phyloP scores from a whole-genome alignment of 1,140 invertebrate species.

The Drosophila subpulchrella region DNA sequence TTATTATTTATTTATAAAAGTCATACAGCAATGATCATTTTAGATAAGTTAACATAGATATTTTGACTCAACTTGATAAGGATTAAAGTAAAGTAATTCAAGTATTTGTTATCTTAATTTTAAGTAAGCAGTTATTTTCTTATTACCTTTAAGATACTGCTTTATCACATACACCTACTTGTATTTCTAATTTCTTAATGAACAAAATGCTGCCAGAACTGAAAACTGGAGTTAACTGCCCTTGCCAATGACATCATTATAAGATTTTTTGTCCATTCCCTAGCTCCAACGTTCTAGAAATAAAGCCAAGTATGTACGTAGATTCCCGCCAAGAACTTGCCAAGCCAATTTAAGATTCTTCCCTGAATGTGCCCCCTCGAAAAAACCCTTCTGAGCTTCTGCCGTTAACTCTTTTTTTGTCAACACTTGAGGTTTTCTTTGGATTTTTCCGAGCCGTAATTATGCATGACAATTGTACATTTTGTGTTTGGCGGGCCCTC shows the following conservation, averaged over 20 bases:
- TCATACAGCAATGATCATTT: too few species aligned
- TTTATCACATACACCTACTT: too few species aligned
- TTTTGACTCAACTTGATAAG: too few species aligned
- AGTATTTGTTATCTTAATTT: too few species aligned
- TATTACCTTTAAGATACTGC: too few species aligned
- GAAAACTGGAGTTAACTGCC: conserved; percentile 30
- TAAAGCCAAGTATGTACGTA: neutral
- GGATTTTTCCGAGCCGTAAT: conserved; percentile 67
- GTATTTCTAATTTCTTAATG: neutral
- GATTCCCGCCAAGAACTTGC: conserved; percentile 22
- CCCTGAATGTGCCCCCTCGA: neutral
- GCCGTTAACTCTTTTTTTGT: conserved; percentile 52
- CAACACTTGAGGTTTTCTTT: conserved; percentile 51
- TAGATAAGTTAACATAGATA: too few species aligned
- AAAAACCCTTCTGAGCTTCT: conserved; percentile 16
- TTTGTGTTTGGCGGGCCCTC: conserved; percentile 33
- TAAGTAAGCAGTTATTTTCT: too few species aligned
- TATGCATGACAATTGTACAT: conserved; percentile 72
- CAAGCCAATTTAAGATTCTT: conserved; percentile 13
- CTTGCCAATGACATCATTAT: conserved; percentile 46
- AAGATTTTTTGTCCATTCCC: conserved; percentile 20
- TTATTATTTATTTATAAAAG: too few species aligned
- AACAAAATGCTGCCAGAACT: conserved; percentile 14
- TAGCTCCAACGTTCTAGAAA: conserved; percentile 28
- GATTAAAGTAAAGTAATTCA: too few species aligned